Conservation (phyloP, 35 echinoderm and acorn worm species). For the Eucidaris tribuloides region DNA sequence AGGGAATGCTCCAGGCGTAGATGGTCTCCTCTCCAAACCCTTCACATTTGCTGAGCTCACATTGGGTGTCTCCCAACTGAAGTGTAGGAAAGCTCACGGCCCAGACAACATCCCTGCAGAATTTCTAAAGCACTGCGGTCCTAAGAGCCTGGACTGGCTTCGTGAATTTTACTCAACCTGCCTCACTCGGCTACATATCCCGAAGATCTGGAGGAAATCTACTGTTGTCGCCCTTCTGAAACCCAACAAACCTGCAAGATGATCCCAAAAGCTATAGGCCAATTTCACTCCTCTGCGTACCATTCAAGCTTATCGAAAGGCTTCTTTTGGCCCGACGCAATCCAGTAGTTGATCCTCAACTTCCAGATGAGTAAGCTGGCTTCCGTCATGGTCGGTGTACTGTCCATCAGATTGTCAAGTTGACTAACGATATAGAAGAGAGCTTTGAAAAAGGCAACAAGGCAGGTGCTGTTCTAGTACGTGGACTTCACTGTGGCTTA, state of each 20-base stretch:
- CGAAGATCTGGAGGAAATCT: slow-evolving; percentile 33
- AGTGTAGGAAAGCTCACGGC: too few relatives aligned
- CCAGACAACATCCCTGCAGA: too few relatives aligned
- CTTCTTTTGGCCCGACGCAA: neutral
- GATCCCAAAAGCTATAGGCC: slow-evolving; percentile 18
- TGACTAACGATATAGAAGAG: slow-evolving; percentile 12
- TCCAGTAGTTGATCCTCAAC: neutral
- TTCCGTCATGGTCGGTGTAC: slow-evolving; percentile 6
- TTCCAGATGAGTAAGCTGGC: slow-evolving; percentile 17
- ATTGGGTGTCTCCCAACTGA: too few relatives aligned
- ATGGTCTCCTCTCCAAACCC: too few relatives aligned
- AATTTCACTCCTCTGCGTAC: too few relatives aligned
- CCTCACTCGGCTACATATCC: slow-evolving; percentile 9
- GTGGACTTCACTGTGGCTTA: too few relatives aligned
- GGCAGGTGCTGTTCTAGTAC: too few relatives aligned
- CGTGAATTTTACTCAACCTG: slow-evolving; percentile 1
- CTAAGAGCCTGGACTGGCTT: neutral
- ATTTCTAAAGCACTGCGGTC: neutral
- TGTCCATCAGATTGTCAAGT: neutral
- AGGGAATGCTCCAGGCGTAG: too few relatives aligned
- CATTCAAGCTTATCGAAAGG: too few relatives aligned
- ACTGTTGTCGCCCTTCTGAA: slow-evolving; percentile 19
- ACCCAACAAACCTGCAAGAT: slow-evolving; percentile 5
- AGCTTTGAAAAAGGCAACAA: neutral
- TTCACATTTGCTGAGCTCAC: too few relatives aligned